Evolutionary conservation across 1,140 invertebrate species (phyloP).

Genomic region (Araneus ventricosus): DNA sequence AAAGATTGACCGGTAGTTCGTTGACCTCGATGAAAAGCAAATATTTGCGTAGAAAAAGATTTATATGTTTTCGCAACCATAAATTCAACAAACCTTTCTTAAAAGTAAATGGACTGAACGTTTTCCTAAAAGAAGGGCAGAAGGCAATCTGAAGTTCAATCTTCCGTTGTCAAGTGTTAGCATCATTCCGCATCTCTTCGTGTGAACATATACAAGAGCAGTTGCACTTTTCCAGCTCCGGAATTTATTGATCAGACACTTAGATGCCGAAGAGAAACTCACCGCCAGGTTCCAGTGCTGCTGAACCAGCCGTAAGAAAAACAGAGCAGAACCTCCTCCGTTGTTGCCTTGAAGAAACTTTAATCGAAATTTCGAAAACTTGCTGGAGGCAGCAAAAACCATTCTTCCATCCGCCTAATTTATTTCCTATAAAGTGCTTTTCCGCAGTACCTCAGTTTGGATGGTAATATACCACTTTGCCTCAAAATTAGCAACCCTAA

Average conservation of each 20-base stretch:
- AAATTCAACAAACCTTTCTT: neutral
- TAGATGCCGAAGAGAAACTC: neutral
- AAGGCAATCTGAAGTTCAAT: neutral
- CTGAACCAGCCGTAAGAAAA: neutral
- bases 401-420: neutral
- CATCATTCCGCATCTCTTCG: neutral
- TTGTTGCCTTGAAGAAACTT: neutral
- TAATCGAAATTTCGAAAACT: constrained; percentile 5
- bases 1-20: no score
- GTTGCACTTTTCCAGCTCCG: constrained; percentile 28
- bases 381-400: neutral
- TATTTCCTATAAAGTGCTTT: neutral
- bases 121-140: neutral
- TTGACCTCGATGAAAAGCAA: no score
- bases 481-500: neutral
- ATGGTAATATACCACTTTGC: neutral
- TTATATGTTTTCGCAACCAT: neutral
- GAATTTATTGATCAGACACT: constrained; percentile 18
- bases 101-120: neutral
- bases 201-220: neutral
- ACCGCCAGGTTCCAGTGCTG: neutral
- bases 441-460: neutral
- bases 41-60: neutral
- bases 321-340: neutral
- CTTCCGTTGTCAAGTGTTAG: neutral